phyloP scores from a whole-genome alignment of 1,140 invertebrate genomes.

The Eumaeus atala region DNA sequence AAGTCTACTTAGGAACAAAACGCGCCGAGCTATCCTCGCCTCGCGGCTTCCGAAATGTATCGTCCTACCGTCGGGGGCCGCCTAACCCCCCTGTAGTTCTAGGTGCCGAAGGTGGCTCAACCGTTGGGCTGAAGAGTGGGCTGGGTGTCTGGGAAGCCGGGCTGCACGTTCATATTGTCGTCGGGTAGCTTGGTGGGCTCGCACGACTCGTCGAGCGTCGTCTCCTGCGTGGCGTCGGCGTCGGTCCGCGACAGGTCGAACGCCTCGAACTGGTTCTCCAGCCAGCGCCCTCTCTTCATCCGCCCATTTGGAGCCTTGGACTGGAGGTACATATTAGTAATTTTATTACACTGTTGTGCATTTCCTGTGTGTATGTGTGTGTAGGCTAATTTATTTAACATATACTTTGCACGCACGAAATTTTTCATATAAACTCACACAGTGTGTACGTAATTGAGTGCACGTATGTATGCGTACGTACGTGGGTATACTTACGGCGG shows the following conservation, averaged over 20 bases:
- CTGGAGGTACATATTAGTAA: constrained; percentile 25
- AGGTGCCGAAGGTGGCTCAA: constrained; percentile 31
- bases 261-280: constrained; percentile 41
- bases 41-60: constrained; percentile 13
- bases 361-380: no score
- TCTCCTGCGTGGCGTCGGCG: constrained; percentile 50
- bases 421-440: not conserved
- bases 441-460: constrained; percentile 12
- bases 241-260: constrained; percentile 64
- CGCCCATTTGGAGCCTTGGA: constrained; percentile 61
- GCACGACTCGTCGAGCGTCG: constrained; percentile 41
- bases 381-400: no score
- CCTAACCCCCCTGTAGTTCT: constrained; percentile 57
- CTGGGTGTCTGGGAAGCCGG: constrained; percentile 21
- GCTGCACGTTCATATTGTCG: constrained; percentile 62
- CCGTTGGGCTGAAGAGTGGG: constrained; percentile 54
- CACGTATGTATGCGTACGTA: constrained; percentile 15
- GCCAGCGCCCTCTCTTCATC: constrained; percentile 34
- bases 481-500: constrained; percentile 33
- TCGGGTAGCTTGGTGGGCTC: constrained; percentile 55
- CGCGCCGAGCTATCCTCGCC: constrained; percentile 51
- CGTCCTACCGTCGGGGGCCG: constrained; percentile 28
- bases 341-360: not conserved
- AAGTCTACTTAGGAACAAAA: constrained; percentile 61
- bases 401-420: no score